Evolutionary conservation across 1,140 invertebrate genomes (phyloP), one percentile per base, ranked within the genome.

Genomic region (Bactericera cockerelli): DNA sequence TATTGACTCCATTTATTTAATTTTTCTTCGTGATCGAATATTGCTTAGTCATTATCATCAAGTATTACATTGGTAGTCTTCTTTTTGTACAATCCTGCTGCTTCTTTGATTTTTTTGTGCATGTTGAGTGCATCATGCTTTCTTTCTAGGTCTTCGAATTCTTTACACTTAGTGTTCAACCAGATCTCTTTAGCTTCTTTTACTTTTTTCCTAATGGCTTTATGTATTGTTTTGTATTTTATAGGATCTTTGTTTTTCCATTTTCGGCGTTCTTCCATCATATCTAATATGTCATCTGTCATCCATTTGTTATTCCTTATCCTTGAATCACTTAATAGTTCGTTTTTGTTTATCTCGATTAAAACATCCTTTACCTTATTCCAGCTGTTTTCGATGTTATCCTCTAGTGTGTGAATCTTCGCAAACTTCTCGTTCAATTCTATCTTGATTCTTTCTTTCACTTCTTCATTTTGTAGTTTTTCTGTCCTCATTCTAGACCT

Each of bases 261-360:
- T 19, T 55, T 28, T 63, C 66, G 55, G 31, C 64, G 56, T 57
- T 62, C 26, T n/a, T 67, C 63, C 62, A 68, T 68, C 14, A 67
- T 38, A 13, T 61, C 24, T 3, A 63, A 56, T 14, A 68, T 68
- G 26, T 66, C 61, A 38, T 65, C 63, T 11, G 64, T 64, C 61
- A 66, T 66, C 65, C 64, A 66, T 14, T 54, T 39, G 26, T 61
- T 55, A 56, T 60, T 63, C 39, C 22, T 63, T 14, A 54, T 22
- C 24, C 55, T 19, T 14, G 19, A 19, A n/a, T 16, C 58, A 26
- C 26, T 3, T n/a, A 11, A 42, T 2, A 38, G 60, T 31, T 58
- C 19, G 36, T 57, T 36, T 28, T 56, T n/a, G 28, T 13, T 26
- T 36, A 28, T 36, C 24, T 57, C n/a, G n/a, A 55, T 19, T 2